Evolutionary conservation across 2,888 invertebrate species (phyloP).

Genomic region (Stenodema calcarata): DNA sequence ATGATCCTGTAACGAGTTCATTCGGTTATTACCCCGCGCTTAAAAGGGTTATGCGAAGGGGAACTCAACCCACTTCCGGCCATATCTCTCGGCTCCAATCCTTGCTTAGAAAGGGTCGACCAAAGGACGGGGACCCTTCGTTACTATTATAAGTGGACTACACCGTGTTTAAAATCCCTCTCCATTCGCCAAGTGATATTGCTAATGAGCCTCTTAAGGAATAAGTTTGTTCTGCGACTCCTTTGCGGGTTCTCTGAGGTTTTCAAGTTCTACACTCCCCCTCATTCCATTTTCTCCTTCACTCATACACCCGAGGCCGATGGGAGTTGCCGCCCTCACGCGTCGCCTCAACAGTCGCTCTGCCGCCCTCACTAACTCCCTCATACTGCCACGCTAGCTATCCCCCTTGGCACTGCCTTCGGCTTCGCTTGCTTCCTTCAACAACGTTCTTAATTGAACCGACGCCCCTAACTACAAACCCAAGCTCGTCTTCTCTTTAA

Average conservation of each 20-base stretch:
- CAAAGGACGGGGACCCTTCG: background rate
- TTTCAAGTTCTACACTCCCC: background rate
- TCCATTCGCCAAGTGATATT: conserved; percentile 16
- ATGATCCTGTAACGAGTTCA: background rate
- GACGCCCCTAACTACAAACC: conserved; percentile 35
- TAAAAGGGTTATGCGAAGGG: background rate
- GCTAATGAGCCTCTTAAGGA: conserved; percentile 46
- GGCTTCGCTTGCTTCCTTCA: conserved; percentile 22
- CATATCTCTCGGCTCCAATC: background rate
- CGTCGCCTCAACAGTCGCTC: background rate
- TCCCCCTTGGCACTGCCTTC: conserved; percentile 23
- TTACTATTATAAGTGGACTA: conserved; percentile 34
- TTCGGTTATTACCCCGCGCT: background rate
- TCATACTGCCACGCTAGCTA: conserved; percentile 5
- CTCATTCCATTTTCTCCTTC: background rate
- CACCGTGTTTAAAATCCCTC: conserved; percentile 39
- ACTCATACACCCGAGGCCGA: background rate
- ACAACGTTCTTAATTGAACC: conserved; percentile 41
- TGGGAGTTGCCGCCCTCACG: background rate
- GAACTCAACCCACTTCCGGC: background rate
- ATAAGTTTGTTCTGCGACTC: conserved; percentile 44
- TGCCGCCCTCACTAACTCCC: background rate
- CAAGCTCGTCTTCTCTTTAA: conserved; percentile 23
- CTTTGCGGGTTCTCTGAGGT: conserved; percentile 23
- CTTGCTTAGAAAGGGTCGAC: background rate